Evolutionary conservation across 2,888 invertebrate species (phyloP), one percentile per base, ranked within the genome.

Genomic region (Oscheius sp.): DNA sequence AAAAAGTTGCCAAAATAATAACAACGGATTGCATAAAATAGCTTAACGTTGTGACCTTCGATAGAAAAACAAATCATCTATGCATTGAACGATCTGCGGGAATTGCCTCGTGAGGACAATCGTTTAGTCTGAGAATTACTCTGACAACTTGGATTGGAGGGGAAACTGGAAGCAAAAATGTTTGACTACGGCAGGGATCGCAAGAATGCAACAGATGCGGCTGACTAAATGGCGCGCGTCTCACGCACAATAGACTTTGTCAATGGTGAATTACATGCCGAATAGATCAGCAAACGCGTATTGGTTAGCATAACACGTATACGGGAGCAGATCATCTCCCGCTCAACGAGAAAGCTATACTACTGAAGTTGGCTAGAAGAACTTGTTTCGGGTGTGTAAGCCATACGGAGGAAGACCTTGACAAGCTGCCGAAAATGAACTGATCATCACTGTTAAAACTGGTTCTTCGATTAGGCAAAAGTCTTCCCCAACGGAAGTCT

Each of bases 281-380:
- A 29, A 55, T 23, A 55, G 55, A 33, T 53, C 53, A 53, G 29
- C 31, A 55, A 55, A 29, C 34, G 34, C 34, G 34, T n/a, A 34
- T 55, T n/a, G 3, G 55, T 55, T 55, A 55, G 55, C 55, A 55
- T 55, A 55, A 55, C 55, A 33, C 17, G 55, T 15, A 15, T 42
- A 42, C 42, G 42, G 42, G 12, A 12, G 12, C 17, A 17, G 4
- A 42, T 42, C 42, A 17, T 12, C 3, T 6, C 5, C 12, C 42
- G 42, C 4, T 42, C 15, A 17, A 15, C 42, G 12, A 42, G 42
- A 17, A 42, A 42, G 12, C 42, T 17, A 3, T 3, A 42, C 42
- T 42, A 42, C 15, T 17, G 17, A 23, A 48, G 17, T 48, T 20
- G 25, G 12, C 3, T 23, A 23, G 48, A 48, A 48, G 48, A 48